Evolutionary conservation across 2,797 vertebrate genomes (phyloP), one percentile per base, ranked within the genome.

Genomic region (Heterohyrax brucei): DNA sequence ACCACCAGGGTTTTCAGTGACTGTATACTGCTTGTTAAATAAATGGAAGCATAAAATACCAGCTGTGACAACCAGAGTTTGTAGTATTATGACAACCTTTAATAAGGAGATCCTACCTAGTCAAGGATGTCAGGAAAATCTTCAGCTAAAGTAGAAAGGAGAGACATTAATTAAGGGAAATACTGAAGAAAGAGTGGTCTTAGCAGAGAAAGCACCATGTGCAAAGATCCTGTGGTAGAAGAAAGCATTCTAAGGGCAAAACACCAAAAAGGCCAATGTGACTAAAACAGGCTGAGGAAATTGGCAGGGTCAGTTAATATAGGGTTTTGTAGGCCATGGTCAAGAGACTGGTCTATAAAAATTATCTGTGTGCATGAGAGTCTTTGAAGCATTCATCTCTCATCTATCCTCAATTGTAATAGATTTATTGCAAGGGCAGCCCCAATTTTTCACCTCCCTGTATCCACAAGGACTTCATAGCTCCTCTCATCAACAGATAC

Each of bases 31-130:
- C 14, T 16, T 79, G 39, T 75, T 50, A 79, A 87, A 75, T 89
- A 73, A 95, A 80, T 46, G 62, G 30, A 94, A 79, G 62, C 33
- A 70, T 39, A 62, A 95, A 89, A 84, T 66, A 61, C 5, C 81
- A 92, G 28, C 64, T 39, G 13, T 90, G 61, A 76, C 62, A 78
- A 75, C 62, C 70, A 50, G 13, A 83, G 19, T 39, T 8, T 21
- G 2, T 28, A 26, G 16, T 50, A 26, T 72, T 46, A 70, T 21
- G 26, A 92, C 24, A 84, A 18, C 46, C 46, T 73, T 7, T 28
- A 30, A 72, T 24, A 66, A 10, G 10, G 48, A 30, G 53, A 77
- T 76, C 88, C 13, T 8, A 53, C 9, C 10, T 24, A 33, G 3
- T 62, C 21, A 24, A 24, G 48, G 88, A 95, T 78, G 44, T 75